A percentile compares a stretch with the other conserved stretches of the same genome.
Conservation (phyloP, 2,113 vertebrate species). For the Protobothrops flavoviridis region DNA sequence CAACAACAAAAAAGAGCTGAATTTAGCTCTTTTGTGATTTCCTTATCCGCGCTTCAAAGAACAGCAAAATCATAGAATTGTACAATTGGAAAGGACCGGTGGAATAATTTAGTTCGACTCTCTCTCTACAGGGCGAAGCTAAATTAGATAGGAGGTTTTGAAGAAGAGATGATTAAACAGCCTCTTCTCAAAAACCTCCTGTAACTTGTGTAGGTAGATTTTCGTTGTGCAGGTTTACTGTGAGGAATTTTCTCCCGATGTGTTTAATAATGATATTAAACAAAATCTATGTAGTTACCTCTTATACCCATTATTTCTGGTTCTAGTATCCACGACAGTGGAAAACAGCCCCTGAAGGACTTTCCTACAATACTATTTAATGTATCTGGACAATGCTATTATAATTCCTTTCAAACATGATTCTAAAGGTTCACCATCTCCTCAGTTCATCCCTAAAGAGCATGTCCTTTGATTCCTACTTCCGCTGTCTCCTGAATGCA, state of each 20-base stretch:
- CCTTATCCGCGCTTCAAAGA: neutral
- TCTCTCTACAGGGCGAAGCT: neutral
- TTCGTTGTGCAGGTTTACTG: neutral
- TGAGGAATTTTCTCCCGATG: neutral
- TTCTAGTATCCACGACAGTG: neutral
- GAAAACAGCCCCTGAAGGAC: neutral
- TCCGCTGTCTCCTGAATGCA: neutral
- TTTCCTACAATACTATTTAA: neutral
- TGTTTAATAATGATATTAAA: neutral
- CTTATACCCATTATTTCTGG: neutral
- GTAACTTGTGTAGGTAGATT: no score
- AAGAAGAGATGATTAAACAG: neutral
- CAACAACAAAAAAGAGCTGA: no score
- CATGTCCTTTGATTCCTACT: neutral
- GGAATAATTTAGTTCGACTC: neutral
- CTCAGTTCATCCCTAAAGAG: neutral
- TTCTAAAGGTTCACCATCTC: neutral
- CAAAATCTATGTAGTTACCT: neutral
- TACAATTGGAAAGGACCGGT: neutral
- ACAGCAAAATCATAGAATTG: neutral
- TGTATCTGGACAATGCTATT: neutral
- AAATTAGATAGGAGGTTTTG: neutral
- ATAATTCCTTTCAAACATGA: neutral
- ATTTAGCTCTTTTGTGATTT: neutral
- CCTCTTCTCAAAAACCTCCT: neutral